phyloP scores from a whole-genome alignment of 1,140 invertebrate genomes.

The Homalodisca vitripennis region DNA sequence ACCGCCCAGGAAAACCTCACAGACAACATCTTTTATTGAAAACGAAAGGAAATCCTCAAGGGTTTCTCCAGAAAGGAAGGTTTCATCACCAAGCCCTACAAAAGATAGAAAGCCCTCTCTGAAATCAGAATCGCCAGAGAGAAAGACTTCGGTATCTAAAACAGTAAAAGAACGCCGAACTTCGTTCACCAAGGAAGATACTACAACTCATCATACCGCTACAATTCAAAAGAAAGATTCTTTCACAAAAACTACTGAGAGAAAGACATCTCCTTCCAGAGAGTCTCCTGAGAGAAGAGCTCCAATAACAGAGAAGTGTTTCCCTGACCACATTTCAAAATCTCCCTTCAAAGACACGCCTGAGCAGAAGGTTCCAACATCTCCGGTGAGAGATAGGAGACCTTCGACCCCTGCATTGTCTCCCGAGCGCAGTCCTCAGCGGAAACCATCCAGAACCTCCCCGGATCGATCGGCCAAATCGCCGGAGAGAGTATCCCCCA shows the following conservation, averaged over 20 bases:
- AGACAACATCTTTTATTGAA: conserved; percentile 15
- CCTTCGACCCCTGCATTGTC: conserved; percentile 9
- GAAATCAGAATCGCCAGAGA: conserved; percentile 24
- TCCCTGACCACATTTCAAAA: conserved; percentile 7
- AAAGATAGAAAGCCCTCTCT: conserved; percentile 13
- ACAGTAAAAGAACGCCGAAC: conserved; percentile 26
- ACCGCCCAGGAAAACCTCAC: neutral
- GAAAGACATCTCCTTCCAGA: conserved; percentile 30
- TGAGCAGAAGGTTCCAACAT: neutral
- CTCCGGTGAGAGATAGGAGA: conserved; percentile 22
- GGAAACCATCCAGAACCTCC: conserved; percentile 28
- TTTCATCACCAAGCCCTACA: neutral
- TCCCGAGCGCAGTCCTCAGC: conserved; percentile 17
- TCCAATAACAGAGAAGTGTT: conserved; percentile 34
- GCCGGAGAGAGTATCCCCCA: conserved; percentile 28
- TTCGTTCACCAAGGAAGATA: conserved; percentile 24
- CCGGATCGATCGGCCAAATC: conserved; percentile 25
- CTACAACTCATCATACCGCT: neutral
- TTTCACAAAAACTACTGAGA: conserved; percentile 17
- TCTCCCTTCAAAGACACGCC: neutral
- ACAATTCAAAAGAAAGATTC: neutral
- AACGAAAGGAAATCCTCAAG: conserved; percentile 26
- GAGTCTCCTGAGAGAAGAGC: conserved; percentile 27
- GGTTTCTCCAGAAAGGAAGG: conserved; percentile 26
- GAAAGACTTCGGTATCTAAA: conserved; percentile 22